Evolutionary conservation across 30 jellyfish, hydroid and myxozoan genomes (phyloP).

Genomic region (Aurelia sp.): DNA sequence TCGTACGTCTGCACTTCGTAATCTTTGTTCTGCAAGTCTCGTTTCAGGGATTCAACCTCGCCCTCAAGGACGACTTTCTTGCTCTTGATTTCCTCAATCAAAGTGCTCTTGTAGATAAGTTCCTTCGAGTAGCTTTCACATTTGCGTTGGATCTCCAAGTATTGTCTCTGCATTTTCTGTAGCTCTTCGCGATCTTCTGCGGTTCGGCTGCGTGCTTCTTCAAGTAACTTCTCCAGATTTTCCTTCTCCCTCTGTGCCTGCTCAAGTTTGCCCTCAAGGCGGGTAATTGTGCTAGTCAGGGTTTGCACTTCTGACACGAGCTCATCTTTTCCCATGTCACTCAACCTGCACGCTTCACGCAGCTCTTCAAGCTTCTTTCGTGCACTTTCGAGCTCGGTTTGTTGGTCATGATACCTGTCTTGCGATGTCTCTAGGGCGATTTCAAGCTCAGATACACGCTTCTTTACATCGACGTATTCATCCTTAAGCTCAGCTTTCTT

Average conservation of each 20-base stretch:
- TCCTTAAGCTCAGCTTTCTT: constrained; percentile 67
- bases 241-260: constrained; percentile 89
- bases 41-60: constrained; percentile 87
- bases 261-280: constrained; percentile 80
- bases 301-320: constrained; percentile 80
- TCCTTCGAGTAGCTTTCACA: constrained; percentile 89
- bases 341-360: constrained; percentile 80
- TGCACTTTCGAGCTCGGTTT: constrained; percentile 75
- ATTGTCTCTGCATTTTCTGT: constrained; percentile 83
- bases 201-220: constrained; percentile 94
- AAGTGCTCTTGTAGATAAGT: constrained; percentile 64
- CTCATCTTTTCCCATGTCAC: constrained; percentile 84
- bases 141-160: constrained; percentile 90
- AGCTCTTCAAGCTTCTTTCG: constrained; percentile 83
- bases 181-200: constrained; percentile 91
- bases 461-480: constrained; percentile 78
- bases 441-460: constrained; percentile 93
- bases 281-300: constrained; percentile 67
- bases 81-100: constrained; percentile 91
- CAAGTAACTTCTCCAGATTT: constrained; percentile 75
- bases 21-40: constrained; percentile 93
- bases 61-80: constrained; percentile 85
- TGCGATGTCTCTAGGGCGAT: constrained; percentile 83
- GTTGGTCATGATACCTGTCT: constrained; percentile 82
- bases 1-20: constrained; percentile 85